Percentiles rank a stretch among this genome's conserved stretches.
Conservation (phyloP, 2,797 vertebrate genomes). For the Pipistrellus pygmaeus region DNA sequence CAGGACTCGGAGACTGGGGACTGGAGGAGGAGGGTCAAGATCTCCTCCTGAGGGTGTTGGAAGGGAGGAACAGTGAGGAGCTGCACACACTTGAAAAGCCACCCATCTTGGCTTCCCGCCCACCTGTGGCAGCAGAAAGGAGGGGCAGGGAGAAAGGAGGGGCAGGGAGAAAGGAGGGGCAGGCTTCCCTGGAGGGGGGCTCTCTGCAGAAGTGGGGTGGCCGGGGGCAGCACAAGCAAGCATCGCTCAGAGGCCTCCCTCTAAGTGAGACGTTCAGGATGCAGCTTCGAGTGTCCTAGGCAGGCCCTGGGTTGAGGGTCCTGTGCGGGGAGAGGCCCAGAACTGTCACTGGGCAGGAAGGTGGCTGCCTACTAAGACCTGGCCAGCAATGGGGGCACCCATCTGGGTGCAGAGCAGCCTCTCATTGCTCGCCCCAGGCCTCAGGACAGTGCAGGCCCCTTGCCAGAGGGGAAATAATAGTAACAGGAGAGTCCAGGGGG, state of each 20-base stretch:
- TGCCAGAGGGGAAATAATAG: rapidly evolving
- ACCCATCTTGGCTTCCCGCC: background rate
- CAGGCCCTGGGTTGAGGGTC: too few relatives aligned
- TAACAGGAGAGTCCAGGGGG: rapidly evolving
- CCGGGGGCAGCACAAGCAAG: background rate
- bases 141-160: rapidly evolving
- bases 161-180: too few relatives aligned
- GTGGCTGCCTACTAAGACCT: rapidly evolving
- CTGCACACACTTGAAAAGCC: rapidly evolving
- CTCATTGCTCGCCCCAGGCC: background rate
- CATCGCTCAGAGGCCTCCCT: too few relatives aligned
- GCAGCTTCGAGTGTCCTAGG: background rate
- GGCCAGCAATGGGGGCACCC: rapidly evolving
- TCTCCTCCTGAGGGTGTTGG: background rate
- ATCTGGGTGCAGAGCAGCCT: background rate
- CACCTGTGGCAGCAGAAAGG: background rate
- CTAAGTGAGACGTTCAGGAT: background rate
- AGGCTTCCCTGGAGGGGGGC: rapidly evolving
- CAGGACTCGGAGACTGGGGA: background rate
- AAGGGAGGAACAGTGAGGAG: rapidly evolving
- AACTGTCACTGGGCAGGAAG: background rate
- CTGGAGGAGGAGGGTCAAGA: rapidly evolving
- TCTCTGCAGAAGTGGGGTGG: background rate
- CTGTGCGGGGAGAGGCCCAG: too few relatives aligned
- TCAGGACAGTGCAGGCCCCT: background rate